Base-by-base conservation (phyloP, 2,888 invertebrate genomes). In the Eudasyphora cyanicolor region DNA sequence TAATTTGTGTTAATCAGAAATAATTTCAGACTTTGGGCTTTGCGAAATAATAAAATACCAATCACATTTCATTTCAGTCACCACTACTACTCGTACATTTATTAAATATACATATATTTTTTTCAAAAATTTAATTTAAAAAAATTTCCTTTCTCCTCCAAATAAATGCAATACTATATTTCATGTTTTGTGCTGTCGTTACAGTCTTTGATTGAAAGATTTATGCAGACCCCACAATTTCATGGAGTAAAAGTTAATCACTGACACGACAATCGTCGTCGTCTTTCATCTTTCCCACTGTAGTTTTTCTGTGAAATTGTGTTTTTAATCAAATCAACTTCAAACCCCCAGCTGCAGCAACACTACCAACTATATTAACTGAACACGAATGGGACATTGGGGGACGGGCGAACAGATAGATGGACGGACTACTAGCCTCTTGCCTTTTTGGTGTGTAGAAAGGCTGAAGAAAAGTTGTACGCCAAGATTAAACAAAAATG, bases 241-340 rank as follows among this genome's bases (percentile, higher is more conserved):
- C 19, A 38, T 38, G 21, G 17, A 64, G 64, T 64, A 64, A 64
- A 64, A 64, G 64, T 64, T 38, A 64, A 64, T 64, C 64, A 10
- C 35, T 4, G 64, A 35, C 64, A 64, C 35, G 64, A 64, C 35
- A 17, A 10, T 2, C 32, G 64, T 27, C 35, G 10, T 2, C 32
- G 64, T 27, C 19, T 64, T 6, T 19, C n/a, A n/a, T n/a, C 32
- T 38, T 62, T 62, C 62, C 14, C 64, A 64, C n/a, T 64, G 38
- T 38, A n/a, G n/a, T n/a, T n/a, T 64, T 64, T 64, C 35, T 64
- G 38, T 21, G 21, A 32, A 64, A 38, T 35, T 38, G 19, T 64
- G 19, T n/a, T n/a, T 38, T 35, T 21, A 64, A 64, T 64, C 64
- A 64, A 35, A 35, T 7, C 7, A 27, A 14, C 14, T 4, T 6